Evolutionary conservation across 2,113 vertebrate species (phyloP).

Genomic region (Cromileptes altivelis): DNA sequence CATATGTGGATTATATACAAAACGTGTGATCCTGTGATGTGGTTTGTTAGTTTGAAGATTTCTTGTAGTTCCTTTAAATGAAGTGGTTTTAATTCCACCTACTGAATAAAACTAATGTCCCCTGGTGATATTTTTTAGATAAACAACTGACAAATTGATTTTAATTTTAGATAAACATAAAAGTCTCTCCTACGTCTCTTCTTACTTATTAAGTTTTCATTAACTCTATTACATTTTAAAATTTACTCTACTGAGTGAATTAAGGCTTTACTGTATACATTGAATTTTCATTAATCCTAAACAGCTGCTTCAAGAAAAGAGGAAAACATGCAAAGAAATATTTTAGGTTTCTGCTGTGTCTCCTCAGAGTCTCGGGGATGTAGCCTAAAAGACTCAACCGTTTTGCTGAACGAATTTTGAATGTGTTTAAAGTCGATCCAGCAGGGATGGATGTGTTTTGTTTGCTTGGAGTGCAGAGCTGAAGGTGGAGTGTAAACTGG

Average conservation of each 20-base stretch:
- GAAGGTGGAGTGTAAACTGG: not conserved
- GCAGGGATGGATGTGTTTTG: not conserved
- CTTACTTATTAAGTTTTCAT: not conserved
- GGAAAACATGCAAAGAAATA: not conserved
- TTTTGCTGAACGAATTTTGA: constrained; percentile 11
- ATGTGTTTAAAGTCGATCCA: not conserved
- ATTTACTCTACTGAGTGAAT: not conserved
- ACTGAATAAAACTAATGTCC: not conserved
- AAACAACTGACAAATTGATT: not conserved
- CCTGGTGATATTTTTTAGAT: not conserved
- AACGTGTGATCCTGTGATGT: not conserved
- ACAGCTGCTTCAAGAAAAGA: not conserved
- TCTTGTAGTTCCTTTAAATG: not conserved
- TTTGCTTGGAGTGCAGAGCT: not conserved
- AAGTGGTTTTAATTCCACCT: not conserved
- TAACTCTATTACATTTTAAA: not conserved
- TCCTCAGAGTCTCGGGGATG: not conserved
- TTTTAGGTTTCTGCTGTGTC: not conserved
- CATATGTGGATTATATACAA: not conserved
- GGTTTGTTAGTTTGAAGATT: not conserved
- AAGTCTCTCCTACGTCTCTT: not conserved
- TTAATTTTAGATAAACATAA: not conserved
- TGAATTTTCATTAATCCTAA: not conserved
- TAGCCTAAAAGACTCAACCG: not conserved
- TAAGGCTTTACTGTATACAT: not conserved